Percentiles rank a stretch among this genome's conserved stretches.
phyloP scores from a whole-genome alignment of 2,888 invertebrate genomes.

The Drosophila suboccidentalis region DNA sequence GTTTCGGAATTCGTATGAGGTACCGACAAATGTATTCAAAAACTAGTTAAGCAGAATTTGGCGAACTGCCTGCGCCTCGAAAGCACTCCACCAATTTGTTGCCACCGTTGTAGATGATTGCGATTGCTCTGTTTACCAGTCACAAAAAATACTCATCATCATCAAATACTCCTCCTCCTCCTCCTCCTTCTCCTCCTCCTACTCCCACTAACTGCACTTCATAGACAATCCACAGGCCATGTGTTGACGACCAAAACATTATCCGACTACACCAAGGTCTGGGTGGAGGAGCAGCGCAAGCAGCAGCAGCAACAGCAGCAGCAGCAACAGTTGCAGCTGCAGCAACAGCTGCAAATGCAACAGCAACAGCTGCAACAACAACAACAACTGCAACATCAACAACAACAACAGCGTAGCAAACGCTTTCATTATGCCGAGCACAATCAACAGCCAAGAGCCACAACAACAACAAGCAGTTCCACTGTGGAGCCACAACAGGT shows the following conservation, averaged over 20 bases:
- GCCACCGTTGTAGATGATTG: background rate
- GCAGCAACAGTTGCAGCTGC: background rate
- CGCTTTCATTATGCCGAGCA: background rate
- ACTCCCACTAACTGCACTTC: constrained; percentile 18
- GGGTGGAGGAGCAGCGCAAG: constrained; percentile 38
- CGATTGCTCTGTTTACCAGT: background rate
- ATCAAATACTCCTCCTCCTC: constrained; percentile 15
- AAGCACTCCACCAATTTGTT: constrained; percentile 6
- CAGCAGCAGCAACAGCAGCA: constrained; percentile 9
- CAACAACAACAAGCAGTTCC: background rate
- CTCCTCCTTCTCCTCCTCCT: constrained; percentile 7
- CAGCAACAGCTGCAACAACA: background rate
- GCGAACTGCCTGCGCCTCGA: background rate
- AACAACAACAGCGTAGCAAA: constrained; percentile 2
- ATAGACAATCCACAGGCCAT: constrained; percentile 10
- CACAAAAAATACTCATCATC: constrained; percentile 20
- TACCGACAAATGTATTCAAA: no score
- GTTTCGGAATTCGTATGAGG: background rate
- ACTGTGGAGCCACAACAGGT: constrained; percentile 6
- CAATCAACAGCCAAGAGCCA: background rate
- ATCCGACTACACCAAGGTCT: constrained; percentile 10
- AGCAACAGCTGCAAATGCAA: constrained; percentile 1
- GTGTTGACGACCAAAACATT: background rate
- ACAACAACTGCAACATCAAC: constrained; percentile 1
- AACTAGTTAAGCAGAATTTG: no score